Base-by-base conservation (phyloP, 2,113 vertebrate genomes). In the Notiomystis cincta region DNA sequence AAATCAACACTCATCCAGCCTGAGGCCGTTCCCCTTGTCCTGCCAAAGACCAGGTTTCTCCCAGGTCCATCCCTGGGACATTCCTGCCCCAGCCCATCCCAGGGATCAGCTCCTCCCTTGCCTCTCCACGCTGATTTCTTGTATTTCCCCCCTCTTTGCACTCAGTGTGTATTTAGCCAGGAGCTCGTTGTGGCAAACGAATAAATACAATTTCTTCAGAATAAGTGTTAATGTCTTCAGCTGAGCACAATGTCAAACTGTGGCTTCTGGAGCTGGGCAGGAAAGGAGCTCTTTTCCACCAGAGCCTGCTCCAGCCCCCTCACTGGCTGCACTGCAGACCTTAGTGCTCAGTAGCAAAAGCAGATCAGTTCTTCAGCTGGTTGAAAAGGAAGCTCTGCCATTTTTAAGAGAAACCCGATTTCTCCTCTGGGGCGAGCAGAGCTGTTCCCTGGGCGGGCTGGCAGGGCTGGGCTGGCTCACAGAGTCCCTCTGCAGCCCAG, bases 381-480 rank as follows among this genome's bases (percentile, higher is more conserved):
- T 82, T 64, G n/a, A 42, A 35, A 54, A 15, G 0, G 8, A 33
- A 85, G 37, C 12, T 1, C 51, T 80, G 28, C 2, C 51, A 1
- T 25, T 64, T 67, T 37, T 6, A 40, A 87, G 22, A 28, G 40
- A 14, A 20, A 47, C 33, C 3, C 3, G 7, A 8, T 75, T 87
- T 19, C 25, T 35, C 22, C 50, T 24, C 15, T 5, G 42, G 61
- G 60, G 73, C 31, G 5, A 21, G 20, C 44, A 18, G 44, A 4
- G 27, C 7, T 3, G 1, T 37, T 42, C 73, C 5, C 66, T 1
- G 67, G 45, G 64, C 4, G 0, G 70, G 31, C 24, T 1, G 24
- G 56, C 72, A 9, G 73, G 60, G 38, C 60, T 30, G 21, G 69
- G 64, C n/a, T 30, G 5, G 30, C 35, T 2, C 27, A 2, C 54